Evolutionary conservation across 2,113 vertebrate genomes (phyloP), one percentile per base, ranked within the genome.

Genomic region (Saguinus midas): DNA sequence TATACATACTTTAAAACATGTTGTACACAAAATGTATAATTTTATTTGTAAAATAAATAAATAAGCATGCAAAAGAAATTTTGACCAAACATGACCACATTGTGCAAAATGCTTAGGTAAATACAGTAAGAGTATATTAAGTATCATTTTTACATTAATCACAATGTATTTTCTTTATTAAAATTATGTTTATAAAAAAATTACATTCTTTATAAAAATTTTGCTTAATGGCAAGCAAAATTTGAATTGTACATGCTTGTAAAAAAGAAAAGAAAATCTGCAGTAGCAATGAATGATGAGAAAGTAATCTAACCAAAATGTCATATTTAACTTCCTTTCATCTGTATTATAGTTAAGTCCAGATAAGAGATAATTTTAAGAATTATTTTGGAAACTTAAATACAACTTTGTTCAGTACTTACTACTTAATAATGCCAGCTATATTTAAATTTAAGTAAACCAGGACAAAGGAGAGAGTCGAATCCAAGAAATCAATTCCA

Each of bases 401-500:
- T n/a, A 79, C 90, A 97, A 70, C 0, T 85, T 83, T 94, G 45
- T 87, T 95, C 61, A 82, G 27, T 90, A 61, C 40, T 79, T 90
- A 12, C 43, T 94, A 12, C 5, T 87, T 94, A 27, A 84, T 83
- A 87, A 94, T 89, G 21, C 20, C 68, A 95, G 29, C 61, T 92
- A 73, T 79, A 80, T 73, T 95, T 82, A 82, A 93, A 89, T 92
- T 96, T 86, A 76, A 95, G 89, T 57, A 96, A 97, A 95, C 81
- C n/a, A 91, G 79, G 52, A 82, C 45, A 95, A 95, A 75, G 2
- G 8, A 23, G 35, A 96, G 37, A 86, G 12, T 17, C 66, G 14
- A 94, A 58, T 84, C n/a, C 70, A 96, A 90, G 61, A 87, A 96
- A 72, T 93, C 70, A 82, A 87, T 76, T 94, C 43, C 21, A 92